Base-by-base conservation (phyloP, 2,888 invertebrate genomes). In the Himalopsyche anomala region DNA sequence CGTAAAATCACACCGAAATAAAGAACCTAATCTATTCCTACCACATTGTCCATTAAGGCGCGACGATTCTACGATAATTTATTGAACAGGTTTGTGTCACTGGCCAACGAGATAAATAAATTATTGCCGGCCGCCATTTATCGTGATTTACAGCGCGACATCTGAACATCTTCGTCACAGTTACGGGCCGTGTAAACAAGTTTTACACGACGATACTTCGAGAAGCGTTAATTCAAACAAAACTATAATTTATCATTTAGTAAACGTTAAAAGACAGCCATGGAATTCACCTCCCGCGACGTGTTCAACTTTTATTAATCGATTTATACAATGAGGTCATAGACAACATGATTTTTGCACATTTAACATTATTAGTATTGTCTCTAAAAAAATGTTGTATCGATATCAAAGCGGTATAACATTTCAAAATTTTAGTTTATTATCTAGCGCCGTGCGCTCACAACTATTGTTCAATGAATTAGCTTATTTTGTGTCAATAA, bases 41-140 rank as follows among this genome's bases (percentile, higher is more conserved):
- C 19, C 62, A 28, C 62, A 28, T 62, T 62, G 62, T 85, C 85
- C 85, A 85, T 85, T 85, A 85, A 82, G 85, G 81, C 81, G 85
- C 85, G 82, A 82, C 85, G 85, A 85, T 85, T 85, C 85, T 36
- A 79, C 85, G 85, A 85, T 85, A 85, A 85, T 85, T 85, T 85
- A 85, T 85, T 82, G 82, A 85, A 85, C 85, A 79, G 85, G 85
- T 28, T 11, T 28, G 62, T 62, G 62, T 62, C 62, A 62, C 62
- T 62, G 62, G 62, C 62, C 62, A 28, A 11, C 62, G 62, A 62
- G 62, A 62, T 62, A 62, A 62, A 62, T 62, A 62, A 62, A 62
- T 62, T 62, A 62, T 62, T 62, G 28, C 62, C 62, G 62, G 62
- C 62, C 62, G 62, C 62, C 62, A 62, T 62, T 62, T 62, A 28